Percentiles rank a stretch among this genome's conserved stretches.
These are phyloP conservation scores for Jacana jacana DNA, from an alignment of 2,113 vertebrate species.

Conservation along the genomic window DNA sequence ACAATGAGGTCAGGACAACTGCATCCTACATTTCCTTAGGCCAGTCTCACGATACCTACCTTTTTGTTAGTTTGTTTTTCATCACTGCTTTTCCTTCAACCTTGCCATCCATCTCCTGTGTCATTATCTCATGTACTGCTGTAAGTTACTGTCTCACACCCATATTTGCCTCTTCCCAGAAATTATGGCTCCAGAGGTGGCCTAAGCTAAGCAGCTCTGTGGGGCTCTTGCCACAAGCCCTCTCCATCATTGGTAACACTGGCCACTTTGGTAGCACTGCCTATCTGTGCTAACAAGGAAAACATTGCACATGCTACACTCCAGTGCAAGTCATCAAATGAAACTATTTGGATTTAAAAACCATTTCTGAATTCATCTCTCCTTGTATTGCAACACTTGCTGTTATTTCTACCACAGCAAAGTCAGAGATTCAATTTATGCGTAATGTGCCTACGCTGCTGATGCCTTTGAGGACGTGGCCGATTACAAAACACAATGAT, in stretches of 20 bases:
- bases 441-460: fast-evolving
- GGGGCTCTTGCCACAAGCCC: background rate
- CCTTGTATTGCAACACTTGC: background rate
- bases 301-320: background rate
- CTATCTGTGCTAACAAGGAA: background rate
- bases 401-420: background rate
- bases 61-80: background rate
- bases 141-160: background rate
- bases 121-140: background rate
- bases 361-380: background rate
- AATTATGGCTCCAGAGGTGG: background rate
- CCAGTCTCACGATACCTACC: background rate
- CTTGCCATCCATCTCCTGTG: background rate
- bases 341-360: background rate
- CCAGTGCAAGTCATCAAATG: background rate
- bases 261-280: background rate
- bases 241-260: background rate
- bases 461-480: background rate
- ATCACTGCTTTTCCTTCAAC: background rate
- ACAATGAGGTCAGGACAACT: background rate
- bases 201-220: background rate
- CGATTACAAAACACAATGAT: background rate
- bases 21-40: background rate
- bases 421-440: background rate
- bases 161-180: background rate